phyloP scores from a whole-genome alignment of 2,113 vertebrate species.

The Colistium nudipinnis region DNA sequence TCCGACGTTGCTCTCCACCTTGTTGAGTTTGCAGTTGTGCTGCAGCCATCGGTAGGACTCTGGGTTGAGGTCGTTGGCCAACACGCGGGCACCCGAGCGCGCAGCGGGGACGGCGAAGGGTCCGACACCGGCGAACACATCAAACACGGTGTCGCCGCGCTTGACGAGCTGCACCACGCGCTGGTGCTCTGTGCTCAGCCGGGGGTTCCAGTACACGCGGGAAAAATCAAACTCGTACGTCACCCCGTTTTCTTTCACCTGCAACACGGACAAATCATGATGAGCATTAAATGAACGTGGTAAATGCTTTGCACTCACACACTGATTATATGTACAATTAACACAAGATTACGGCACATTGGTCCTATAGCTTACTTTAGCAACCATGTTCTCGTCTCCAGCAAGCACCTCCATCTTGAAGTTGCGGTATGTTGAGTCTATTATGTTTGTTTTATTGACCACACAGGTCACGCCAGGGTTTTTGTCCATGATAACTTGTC shows the following conservation, averaged over 20 bases:
- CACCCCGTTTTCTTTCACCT: conserved; percentile 94
- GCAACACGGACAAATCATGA: conserved; percentile 8
- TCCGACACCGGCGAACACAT: conserved; percentile 94
- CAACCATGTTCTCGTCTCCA: conserved; percentile 91
- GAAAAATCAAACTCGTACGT: conserved; percentile 95
- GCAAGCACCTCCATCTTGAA: conserved; percentile 96
- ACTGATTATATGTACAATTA: background rate
- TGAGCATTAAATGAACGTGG: background rate
- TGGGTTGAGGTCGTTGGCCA: conserved; percentile 97
- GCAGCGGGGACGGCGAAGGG: conserved; percentile 93
- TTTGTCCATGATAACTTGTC: conserved; percentile 96
- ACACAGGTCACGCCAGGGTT: conserved; percentile 93
- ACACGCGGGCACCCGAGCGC: conserved; percentile 83
- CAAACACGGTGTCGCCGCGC: conserved; percentile 86
- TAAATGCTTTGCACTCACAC: background rate
- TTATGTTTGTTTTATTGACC: conserved; percentile 94
- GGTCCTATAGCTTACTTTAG: conserved; percentile 81
- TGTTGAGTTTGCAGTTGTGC: conserved; percentile 94
- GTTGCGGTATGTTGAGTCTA: conserved; percentile 91
- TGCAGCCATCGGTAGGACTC: conserved; percentile 91
- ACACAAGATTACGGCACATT: background rate
- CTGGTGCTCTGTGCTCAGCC: conserved; percentile 92
- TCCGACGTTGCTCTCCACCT: conserved; percentile 84
- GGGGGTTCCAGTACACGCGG: conserved; percentile 96
- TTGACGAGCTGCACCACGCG: conserved; percentile 85